Conservation (phyloP, 1,140 invertebrate genomes). For the Phthorimaea operculella region DNA sequence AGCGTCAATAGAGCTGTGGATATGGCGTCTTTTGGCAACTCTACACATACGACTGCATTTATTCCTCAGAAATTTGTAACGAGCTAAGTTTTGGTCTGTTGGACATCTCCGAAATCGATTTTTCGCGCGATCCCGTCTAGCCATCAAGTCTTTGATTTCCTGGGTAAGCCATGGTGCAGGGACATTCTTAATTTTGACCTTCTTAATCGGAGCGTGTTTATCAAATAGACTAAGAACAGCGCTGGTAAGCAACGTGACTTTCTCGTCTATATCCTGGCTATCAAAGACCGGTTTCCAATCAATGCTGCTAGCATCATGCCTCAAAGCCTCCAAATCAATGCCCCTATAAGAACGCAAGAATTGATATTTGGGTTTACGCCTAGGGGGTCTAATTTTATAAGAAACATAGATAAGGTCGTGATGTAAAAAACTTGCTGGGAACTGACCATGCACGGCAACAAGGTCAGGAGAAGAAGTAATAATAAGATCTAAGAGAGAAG, state of each 20-base stretch:
- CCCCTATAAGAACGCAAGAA: neutral
- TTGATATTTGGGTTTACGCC: neutral
- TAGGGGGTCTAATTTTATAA: neutral
- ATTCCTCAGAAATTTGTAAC: neutral
- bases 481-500: neutral
- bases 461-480: neutral
- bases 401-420: neutral
- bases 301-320: neutral
- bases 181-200: neutral
- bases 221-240: neutral
- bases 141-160: neutral
- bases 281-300: neutral
- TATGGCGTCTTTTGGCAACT: constrained; percentile 6
- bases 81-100: neutral
- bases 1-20: neutral
- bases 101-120: neutral
- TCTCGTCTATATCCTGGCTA: neutral
- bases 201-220: neutral
- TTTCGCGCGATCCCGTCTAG: neutral
- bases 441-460: neutral
- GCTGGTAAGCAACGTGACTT: neutral
- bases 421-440: neutral
- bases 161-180: constrained; percentile 1
- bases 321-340: neutral
- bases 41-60: neutral